These are phyloP conservation scores for Chironomus riparius DNA, from an alignment of 2,888 invertebrate genomes.

Conservation along the genomic window DNA sequence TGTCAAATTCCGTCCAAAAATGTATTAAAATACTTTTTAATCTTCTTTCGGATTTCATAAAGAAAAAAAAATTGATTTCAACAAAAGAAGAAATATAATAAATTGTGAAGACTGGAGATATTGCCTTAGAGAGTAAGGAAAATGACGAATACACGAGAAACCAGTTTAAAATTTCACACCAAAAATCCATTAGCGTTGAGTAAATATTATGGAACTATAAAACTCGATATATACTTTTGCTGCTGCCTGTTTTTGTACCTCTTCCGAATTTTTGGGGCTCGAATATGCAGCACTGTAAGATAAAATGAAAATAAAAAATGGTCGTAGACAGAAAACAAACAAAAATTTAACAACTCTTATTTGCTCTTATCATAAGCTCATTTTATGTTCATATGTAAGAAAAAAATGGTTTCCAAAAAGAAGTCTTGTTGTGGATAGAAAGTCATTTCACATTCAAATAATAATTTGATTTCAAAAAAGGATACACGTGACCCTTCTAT, in stretches of 20 bases:
- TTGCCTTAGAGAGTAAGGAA: neutral
- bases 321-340: slow-evolving; percentile 20
- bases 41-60: neutral
- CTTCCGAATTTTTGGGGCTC: neutral
- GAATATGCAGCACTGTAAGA: neutral
- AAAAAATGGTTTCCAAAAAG: neutral
- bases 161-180: slow-evolving; percentile 27
- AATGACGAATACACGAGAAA: slow-evolving; percentile 13
- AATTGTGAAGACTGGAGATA: neutral
- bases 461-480: too few species aligned
- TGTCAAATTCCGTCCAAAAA: slow-evolving; percentile 25
- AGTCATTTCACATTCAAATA: too few species aligned
- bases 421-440: neutral
- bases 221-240: slow-evolving; percentile 11
- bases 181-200: slow-evolving; percentile 27
- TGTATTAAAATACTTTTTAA: neutral
- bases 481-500: too few species aligned
- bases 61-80: neutral
- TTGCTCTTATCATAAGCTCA: slow-evolving; percentile 6
- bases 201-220: slow-evolving; percentile 25
- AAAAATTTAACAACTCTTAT: slow-evolving; percentile 15
- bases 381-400: neutral
- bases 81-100: neutral
- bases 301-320: slow-evolving; percentile 15
- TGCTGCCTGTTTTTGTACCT: slow-evolving; percentile 22